phyloP scores from a whole-genome alignment of 2,113 vertebrate genomes.

The pig (Sus scrofa) region DNA sequence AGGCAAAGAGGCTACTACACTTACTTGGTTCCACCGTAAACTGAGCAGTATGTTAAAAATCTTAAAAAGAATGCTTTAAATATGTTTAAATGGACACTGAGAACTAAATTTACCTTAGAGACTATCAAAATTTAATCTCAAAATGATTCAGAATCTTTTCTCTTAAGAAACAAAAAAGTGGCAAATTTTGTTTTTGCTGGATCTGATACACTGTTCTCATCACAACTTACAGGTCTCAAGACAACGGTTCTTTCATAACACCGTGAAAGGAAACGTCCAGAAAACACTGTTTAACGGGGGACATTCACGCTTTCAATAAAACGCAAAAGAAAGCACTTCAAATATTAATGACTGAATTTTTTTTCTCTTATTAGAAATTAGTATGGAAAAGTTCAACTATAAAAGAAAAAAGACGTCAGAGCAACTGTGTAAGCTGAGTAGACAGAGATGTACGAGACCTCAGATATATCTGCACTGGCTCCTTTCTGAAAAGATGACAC shows the following conservation, averaged over 20 bases:
- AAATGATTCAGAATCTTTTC: slow-evolving; percentile 42
- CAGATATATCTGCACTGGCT: background rate
- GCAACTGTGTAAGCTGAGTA: background rate
- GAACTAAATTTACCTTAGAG: background rate
- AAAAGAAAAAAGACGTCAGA: background rate
- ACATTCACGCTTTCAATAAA: slow-evolving; percentile 10
- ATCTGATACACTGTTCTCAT: background rate
- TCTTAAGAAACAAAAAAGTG: background rate
- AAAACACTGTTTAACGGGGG: background rate
- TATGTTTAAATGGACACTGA: background rate
- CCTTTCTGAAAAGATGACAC: background rate
- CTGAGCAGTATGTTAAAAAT: slow-evolving; percentile 32
- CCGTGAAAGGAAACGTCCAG: slow-evolving; percentile 25
- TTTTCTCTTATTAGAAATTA: slow-evolving; percentile 21
- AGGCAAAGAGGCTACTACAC: background rate
- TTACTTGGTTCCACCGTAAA: background rate
- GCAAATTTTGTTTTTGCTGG: background rate
- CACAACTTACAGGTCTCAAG: background rate
- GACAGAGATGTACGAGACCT: background rate
- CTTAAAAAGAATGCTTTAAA: slow-evolving; percentile 24
- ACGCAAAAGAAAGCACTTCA: background rate
- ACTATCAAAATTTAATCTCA: slow-evolving; percentile 22
- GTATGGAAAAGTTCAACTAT: background rate
- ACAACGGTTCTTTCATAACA: background rate
- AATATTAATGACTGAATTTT: background rate